A percentile compares a stretch with the other conserved stretches of the same genome.
phyloP scores from a whole-genome alignment of 2,797 vertebrate species.

The Denticeps clupeoides region DNA sequence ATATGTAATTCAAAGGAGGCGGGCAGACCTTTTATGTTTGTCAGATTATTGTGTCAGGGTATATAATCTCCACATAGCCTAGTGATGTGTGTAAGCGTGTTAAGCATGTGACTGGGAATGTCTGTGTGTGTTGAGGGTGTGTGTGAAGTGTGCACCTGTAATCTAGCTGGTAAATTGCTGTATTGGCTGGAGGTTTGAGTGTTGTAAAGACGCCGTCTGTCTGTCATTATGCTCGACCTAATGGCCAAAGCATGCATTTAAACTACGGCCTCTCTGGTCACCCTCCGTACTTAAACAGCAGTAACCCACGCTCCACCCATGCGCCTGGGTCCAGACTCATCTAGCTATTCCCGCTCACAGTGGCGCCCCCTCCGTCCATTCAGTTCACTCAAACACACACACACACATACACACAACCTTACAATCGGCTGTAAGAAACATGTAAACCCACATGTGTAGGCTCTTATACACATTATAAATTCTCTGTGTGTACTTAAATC shows the following conservation, averaged over 20 bases:
- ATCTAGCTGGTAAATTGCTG: conserved; percentile 4
- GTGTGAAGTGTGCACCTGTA: neutral
- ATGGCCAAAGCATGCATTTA: neutral
- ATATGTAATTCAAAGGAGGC: too few species aligned
- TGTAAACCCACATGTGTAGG: conserved; percentile 3
- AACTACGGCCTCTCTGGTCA: neutral
- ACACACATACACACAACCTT: neutral
- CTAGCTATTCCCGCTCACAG: neutral
- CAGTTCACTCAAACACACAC: neutral
- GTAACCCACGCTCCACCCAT: neutral
- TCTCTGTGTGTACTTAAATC: neutral
- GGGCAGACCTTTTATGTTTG: too few species aligned
- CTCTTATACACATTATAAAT: conserved; percentile 4
- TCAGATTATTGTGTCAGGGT: neutral
- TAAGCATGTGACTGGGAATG: neutral
- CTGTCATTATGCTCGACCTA: neutral
- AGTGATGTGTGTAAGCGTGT: neutral
- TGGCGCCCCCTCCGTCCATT: neutral
- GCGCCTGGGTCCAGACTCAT: neutral
- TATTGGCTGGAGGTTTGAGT: neutral
- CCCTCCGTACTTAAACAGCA: neutral
- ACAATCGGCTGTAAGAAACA: neutral
- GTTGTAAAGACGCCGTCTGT: neutral
- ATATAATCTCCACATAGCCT: neutral
- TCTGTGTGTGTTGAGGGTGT: neutral